Evolutionary conservation across 2,797 vertebrate species (phyloP).

Genomic region (Garrulus glandarius): DNA sequence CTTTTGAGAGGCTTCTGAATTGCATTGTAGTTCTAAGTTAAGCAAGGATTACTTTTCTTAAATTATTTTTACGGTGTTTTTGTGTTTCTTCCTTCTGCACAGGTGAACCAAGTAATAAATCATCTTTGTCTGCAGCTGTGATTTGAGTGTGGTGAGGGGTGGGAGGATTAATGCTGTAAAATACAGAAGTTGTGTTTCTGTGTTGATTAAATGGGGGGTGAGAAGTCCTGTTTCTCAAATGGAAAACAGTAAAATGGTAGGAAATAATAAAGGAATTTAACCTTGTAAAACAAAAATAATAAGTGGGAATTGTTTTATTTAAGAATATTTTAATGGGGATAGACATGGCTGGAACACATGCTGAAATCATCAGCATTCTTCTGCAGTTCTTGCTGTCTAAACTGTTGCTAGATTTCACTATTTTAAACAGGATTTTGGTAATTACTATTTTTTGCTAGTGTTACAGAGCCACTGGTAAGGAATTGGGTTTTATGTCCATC

Average conservation of each 20-base stretch:
- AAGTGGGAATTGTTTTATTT: not conserved
- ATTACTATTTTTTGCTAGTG: not conserved
- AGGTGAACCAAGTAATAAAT: not conserved
- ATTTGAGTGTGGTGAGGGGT: not conserved
- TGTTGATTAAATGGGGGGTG: not conserved
- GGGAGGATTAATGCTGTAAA: not conserved
- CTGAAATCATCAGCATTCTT: not conserved
- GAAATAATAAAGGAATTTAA: not conserved
- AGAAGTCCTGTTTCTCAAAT: not conserved
- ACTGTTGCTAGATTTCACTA: not conserved
- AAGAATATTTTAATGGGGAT: not conserved
- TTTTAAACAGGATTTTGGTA: not conserved
- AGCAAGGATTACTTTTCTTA: not conserved
- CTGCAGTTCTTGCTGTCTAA: not conserved
- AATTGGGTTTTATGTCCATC: not conserved
- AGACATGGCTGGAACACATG: not conserved
- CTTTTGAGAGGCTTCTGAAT: not conserved
- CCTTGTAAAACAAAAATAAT: not conserved
- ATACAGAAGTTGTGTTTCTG: not conserved
- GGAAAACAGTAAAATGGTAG: not conserved
- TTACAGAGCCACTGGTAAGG: not conserved
- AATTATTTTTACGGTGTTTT: not conserved
- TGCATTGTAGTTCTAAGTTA: not conserved
- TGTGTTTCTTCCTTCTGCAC: not conserved
- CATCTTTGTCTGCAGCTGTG: not conserved